Base-by-base conservation (phyloP, 1,140 invertebrate genomes). In the Cylas formicarius region DNA sequence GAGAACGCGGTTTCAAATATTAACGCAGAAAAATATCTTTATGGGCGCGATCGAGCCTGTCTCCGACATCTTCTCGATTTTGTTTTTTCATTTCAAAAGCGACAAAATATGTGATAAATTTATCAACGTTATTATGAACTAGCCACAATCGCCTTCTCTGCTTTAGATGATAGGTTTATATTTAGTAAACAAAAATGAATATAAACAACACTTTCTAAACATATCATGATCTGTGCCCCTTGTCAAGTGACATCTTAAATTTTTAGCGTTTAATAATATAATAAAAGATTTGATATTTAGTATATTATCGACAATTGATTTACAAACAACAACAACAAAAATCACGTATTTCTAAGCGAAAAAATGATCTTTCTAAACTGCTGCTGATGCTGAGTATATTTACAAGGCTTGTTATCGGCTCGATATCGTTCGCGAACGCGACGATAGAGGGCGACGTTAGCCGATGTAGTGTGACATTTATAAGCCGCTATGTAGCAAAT, bases 211-310 rank as follows among this genome's bases (percentile, higher is more conserved):
- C 60, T 67, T 61, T 66, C 63, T 63, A 67, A 67, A 67, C 66
- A 67, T 67, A 67, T 67, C 66, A 67, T 67, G 65, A 67, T 67
- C 62, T 67, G 66, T 67, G 66, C 66, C 66, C 66, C 66, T 65
- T 66, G 57, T 65, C 62, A 67, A 67, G 62, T 65, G 64, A 67
- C 64, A 62, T 66, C 62, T 64, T 67, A 66, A 67, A 67, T 59
- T 62, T n/a, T 58, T 66, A 67, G 63, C 52, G 57, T 62, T 57
- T 66, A 66, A 60, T 63, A 56, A 60, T 52, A 46, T 62, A 60
- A 63, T 58, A 58, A 57, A 59, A 61, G 32, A 63, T 66, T 65
- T 65, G 64, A 65, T 65, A 49, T 42, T 50, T 43, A 50, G 50
- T 44, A 58, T 26, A 26, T 26, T 26, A 26, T 9, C 24, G 8